Conservation (phyloP, 2,113 vertebrate species). For the Apodemus speciosus region DNA sequence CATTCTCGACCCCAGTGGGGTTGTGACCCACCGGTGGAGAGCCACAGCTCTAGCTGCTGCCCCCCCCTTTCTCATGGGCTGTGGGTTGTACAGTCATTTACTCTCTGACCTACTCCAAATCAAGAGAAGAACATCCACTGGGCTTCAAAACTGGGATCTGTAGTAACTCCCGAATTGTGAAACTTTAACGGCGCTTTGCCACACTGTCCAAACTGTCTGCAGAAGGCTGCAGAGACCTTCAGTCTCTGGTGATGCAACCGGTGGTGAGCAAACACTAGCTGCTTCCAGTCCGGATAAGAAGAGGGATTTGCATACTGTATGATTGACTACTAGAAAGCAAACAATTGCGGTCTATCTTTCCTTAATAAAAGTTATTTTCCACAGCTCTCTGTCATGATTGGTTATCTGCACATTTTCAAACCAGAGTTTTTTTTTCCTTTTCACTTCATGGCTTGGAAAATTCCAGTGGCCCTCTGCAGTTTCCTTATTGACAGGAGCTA, state of each 20-base stretch:
- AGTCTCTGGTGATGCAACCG: constrained; percentile 1
- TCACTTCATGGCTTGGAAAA: constrained; percentile 64
- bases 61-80: not conserved
- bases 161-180: not conserved
- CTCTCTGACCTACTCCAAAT: not conserved
- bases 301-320: not conserved
- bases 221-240: not conserved
- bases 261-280: constrained; percentile 32
- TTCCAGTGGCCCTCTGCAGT: constrained; percentile 47
- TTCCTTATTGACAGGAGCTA: constrained; percentile 70
- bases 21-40: not conserved
- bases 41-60: not conserved
- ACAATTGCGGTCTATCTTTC: constrained; percentile 9
- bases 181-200: constrained; percentile 33
- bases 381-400: not conserved
- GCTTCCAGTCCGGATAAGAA: constrained; percentile 26
- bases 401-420: constrained; percentile 17
- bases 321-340: constrained; percentile 35
- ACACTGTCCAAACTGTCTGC: not conserved
- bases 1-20: not conserved
- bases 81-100: not conserved
- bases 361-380: constrained; percentile 14
- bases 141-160: not conserved
- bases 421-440: not conserved
- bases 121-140: not conserved